Conservation (phyloP, 2,113 vertebrate species). For the Terrapene triunguis region DNA sequence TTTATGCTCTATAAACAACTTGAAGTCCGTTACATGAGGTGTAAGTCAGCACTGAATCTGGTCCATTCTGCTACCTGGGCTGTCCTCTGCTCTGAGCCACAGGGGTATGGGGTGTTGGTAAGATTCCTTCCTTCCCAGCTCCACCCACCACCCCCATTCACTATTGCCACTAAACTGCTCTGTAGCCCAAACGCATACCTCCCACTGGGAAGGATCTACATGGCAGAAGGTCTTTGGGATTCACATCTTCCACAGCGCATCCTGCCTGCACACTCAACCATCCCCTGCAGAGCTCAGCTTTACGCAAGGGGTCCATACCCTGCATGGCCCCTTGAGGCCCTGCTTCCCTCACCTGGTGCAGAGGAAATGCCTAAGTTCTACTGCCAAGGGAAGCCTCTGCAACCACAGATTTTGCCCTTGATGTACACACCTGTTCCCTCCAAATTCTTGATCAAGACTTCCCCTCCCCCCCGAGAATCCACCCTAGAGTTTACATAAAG, state of each 20-base stretch:
- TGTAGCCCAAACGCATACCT: neutral
- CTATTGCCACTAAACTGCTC: neutral
- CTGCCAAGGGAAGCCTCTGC: neutral
- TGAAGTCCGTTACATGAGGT: neutral
- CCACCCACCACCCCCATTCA: neutral
- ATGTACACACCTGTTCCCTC: neutral
- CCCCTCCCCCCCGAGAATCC: neutral
- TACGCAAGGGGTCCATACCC: neutral
- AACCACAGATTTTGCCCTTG: neutral
- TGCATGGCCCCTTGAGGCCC: neutral
- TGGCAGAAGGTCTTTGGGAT: neutral
- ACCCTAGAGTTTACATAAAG: neutral
- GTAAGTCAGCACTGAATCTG: neutral
- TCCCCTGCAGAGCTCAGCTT: neutral
- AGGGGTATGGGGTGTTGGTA: neutral
- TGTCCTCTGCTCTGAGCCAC: neutral
- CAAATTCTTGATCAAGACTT: neutral
- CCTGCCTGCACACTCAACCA: neutral
- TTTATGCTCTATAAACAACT: fast-evolving
- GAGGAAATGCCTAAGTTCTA: neutral
- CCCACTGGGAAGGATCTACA: neutral
- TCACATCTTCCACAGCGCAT: neutral
- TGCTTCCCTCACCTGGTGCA: neutral
- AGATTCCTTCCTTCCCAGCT: neutral
- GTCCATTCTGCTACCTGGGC: neutral